A percentile compares a stretch with the other conserved stretches of the same genome.
Conservation (phyloP, 2,888 invertebrate species). For the Eupithecia insigniata region DNA sequence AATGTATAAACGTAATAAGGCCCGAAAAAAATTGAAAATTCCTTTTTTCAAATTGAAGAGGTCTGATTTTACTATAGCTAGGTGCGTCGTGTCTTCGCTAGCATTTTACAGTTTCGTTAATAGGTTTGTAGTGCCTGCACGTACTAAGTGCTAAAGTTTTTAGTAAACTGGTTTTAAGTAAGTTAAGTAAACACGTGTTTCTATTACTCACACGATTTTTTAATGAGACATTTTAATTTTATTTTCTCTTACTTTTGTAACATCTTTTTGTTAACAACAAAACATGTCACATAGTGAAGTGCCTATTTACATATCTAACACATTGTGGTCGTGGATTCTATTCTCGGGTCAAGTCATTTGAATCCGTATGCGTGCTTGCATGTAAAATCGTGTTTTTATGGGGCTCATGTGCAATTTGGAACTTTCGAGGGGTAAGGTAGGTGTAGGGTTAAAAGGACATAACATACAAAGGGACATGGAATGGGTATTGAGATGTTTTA, state of each 20-base stretch:
- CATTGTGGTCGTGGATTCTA: constrained; percentile 39
- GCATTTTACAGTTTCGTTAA: not conserved
- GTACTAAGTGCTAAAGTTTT: not conserved
- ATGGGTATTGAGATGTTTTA: not conserved
- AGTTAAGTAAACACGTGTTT: not conserved
- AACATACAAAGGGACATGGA: not conserved
- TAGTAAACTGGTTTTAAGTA: too few relatives aligned
- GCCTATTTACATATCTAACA: constrained; percentile 41
- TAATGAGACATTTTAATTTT: not conserved
- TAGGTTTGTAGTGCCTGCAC: not conserved
- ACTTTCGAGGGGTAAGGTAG: constrained; percentile 8
- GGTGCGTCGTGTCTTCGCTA: not conserved
- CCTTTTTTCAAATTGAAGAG: too few relatives aligned
- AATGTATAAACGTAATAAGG: not conserved
- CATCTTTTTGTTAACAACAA: not conserved
- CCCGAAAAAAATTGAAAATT: not conserved
- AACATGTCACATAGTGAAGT: constrained; percentile 32
- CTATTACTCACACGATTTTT: not conserved
- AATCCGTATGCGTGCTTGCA: constrained; percentile 35
- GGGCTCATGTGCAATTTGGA: constrained; percentile 7
- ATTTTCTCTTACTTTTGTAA: not conserved
- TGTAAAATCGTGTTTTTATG: constrained; percentile 39
- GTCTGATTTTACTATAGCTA: too few relatives aligned
- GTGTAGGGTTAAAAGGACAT: not conserved
- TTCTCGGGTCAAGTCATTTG: constrained; percentile 42